Evolutionary conservation across 2,797 vertebrate genomes (phyloP), one percentile per base, ranked within the genome.

Genomic region (Stomatorhinus walkeri): DNA sequence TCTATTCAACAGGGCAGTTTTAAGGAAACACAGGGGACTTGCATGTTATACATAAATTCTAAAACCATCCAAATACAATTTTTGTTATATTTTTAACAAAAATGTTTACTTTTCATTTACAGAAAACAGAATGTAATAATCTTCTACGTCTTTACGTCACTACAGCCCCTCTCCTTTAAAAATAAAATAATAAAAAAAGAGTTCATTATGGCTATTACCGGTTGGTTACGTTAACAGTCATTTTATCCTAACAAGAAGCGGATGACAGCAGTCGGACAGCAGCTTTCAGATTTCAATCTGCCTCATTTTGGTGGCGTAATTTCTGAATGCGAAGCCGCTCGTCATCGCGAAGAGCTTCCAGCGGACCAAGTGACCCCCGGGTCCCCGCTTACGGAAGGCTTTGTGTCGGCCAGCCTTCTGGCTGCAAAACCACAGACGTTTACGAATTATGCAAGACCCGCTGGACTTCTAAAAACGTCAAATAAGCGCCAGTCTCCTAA

Each of bases 21-120:
- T 54, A 28, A 48, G 16, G 40, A 88, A 88, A 36, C 32, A 76
- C 43, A 56, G 19, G 22, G 59, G 76, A 36, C 32, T 52, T 88
- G 22, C 51, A 24, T 36, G 8, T 48, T 59, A 81, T 46, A 85
- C 48, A 85, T 54, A 32, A 85, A 81, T 81, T 81, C 40, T 46
- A 81, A 81, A 81, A 46, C 43, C 76, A 81, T n/a, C 76, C 76
- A 81, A 81, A 81, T 43, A 43, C 76, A 81, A 4, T 81, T 81
- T 81, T 76, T n/a, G 76, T 43, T 81, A 81, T 81, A 46, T n/a
- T 81, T 81, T 22, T 81, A 46, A 81, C 7, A 40, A 76, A 76
- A 36, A 40, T 36, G 68, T 19, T 81, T 46, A 79, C 36, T n/a
- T 81, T 81, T 81, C 68, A 64, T 76, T 76, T 76, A 76, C 14